Evolutionary conservation across 1,140 invertebrate species (phyloP).

Genomic region (Anthonomus grandis): DNA sequence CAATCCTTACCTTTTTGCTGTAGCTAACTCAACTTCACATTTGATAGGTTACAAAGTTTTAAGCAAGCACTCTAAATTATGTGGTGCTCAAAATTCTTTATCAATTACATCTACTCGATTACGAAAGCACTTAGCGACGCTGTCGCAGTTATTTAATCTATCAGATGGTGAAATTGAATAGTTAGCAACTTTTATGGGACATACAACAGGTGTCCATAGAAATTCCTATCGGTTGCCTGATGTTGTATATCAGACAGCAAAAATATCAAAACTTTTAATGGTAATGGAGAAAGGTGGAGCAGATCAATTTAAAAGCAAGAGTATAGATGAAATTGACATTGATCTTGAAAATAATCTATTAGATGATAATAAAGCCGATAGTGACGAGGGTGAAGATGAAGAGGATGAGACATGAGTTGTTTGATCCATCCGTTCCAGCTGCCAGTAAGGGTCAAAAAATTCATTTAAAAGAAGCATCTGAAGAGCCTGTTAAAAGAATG

Average conservation of each 20-base stretch:
- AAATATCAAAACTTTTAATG: conserved; percentile 43
- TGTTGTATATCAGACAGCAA: conserved; percentile 39
- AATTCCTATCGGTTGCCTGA: conserved; percentile 35
- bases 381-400: not conserved
- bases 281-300: conserved; percentile 45
- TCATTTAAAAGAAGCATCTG: too few relatives aligned
- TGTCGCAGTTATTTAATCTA: conserved; percentile 44
- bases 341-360: conserved; percentile 35
- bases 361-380: conserved; percentile 9
- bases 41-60: conserved; percentile 42
- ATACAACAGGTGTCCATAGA: conserved; percentile 24
- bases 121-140: conserved; percentile 43
- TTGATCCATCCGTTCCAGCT: too few relatives aligned
- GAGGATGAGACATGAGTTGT: too few relatives aligned
- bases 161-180: conserved; percentile 39
- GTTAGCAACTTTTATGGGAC: conserved; percentile 33
- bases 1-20: conserved; percentile 36
- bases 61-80: conserved; percentile 33
- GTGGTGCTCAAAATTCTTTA: conserved; percentile 38
- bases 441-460: too few relatives aligned
- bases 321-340: conserved; percentile 44
- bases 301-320: conserved; percentile 39
- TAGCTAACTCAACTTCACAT: conserved; percentile 17
- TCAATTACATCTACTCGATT: conserved; percentile 38
- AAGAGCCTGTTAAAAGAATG: too few relatives aligned